Conservation (phyloP, 2,797 vertebrate genomes). For the Taenioides sp. region DNA sequence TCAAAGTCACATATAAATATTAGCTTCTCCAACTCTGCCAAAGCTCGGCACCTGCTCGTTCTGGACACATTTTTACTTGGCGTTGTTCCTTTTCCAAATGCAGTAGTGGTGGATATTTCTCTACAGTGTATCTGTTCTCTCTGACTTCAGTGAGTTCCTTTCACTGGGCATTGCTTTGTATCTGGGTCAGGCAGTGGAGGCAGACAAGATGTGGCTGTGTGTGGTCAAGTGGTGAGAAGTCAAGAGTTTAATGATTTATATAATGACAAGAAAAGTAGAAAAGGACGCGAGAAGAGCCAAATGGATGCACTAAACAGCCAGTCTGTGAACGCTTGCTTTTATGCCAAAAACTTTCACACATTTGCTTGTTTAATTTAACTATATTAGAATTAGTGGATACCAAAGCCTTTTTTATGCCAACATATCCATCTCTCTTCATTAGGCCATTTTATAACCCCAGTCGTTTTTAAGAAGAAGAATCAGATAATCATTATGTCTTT, state of each 20-base stretch:
- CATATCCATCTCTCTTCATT: conserved; percentile 12
- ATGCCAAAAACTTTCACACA: neutral
- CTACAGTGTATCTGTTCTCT: conserved; percentile 41
- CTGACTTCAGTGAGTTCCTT: conserved; percentile 35
- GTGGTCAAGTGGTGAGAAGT: conserved; percentile 48
- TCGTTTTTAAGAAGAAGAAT: conserved; percentile 24
- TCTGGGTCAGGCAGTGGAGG: conserved; percentile 50
- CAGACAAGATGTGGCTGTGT: conserved; percentile 38
- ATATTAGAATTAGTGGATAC: conserved; percentile 29
- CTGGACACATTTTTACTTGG: conserved; percentile 31
- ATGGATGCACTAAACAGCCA: conserved; percentile 21
- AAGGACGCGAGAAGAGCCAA: conserved; percentile 19
- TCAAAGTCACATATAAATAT: conserved; percentile 28
- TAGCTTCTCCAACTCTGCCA: conserved; percentile 53
- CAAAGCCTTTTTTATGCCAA: conserved; percentile 18
- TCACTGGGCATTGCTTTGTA: conserved; percentile 34
- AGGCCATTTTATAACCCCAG: conserved; percentile 31
- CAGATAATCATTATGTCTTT: conserved; percentile 27
- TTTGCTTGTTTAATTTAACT: neutral
- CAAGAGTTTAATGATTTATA: conserved; percentile 17
- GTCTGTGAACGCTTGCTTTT: conserved; percentile 18
- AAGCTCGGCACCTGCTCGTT: conserved; percentile 51
- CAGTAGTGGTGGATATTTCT: conserved; percentile 51
- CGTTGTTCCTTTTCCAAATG: conserved; percentile 23
- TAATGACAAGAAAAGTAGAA: conserved; percentile 18